These are phyloP conservation scores for Manis pentadactyla DNA, from an alignment of 2,797 vertebrate species.

Conservation along the genomic window DNA sequence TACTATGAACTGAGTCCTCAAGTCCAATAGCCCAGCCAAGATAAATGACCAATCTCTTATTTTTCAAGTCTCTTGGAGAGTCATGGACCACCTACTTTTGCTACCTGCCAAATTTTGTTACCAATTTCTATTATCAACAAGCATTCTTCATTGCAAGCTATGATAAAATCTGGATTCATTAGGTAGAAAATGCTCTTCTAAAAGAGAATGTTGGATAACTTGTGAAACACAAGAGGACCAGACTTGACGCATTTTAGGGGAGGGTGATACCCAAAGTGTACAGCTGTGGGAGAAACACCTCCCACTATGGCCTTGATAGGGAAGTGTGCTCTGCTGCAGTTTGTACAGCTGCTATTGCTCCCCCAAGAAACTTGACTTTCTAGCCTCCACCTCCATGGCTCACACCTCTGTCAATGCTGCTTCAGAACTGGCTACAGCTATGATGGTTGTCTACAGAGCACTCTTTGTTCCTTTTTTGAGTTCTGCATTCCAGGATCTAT, in stretches of 20 bases:
- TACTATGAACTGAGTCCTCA: background rate
- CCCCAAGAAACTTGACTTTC: background rate
- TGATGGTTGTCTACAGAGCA: background rate
- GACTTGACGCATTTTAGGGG: background rate
- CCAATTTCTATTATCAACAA: background rate
- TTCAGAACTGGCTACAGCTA: background rate
- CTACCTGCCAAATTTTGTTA: background rate
- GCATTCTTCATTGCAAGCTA: background rate
- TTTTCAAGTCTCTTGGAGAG: background rate
- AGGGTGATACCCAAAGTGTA: background rate
- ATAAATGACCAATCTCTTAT: background rate
- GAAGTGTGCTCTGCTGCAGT: background rate
- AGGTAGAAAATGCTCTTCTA: background rate
- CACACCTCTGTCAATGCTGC: background rate
- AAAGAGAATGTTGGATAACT: background rate
- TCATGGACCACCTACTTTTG: background rate
- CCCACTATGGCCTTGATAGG: background rate
- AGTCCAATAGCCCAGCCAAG: background rate
- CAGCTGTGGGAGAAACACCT: background rate
- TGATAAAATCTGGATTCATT: background rate
- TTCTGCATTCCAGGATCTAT: background rate
- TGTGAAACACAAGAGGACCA: background rate
- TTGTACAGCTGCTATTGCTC: background rate
- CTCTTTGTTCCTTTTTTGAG: background rate
- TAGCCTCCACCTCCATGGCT: background rate